Evolutionary conservation across 2,888 invertebrate genomes (phyloP).

Genomic region (Polydesmus complanatus): DNA sequence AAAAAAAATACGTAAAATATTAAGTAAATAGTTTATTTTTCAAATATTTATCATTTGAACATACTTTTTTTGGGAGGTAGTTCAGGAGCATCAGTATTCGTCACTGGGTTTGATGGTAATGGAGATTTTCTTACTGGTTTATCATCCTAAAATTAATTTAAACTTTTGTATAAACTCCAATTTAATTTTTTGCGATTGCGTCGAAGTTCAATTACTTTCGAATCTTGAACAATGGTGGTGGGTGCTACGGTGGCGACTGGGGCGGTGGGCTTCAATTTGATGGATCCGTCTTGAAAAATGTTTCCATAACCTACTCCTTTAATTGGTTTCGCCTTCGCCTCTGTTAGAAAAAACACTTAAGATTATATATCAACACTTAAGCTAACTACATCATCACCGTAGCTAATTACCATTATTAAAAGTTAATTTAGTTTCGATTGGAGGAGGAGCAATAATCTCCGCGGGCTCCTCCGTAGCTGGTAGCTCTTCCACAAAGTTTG

Average conservation of each 20-base stretch:
- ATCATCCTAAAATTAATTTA: background rate
- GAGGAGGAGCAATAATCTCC: background rate
- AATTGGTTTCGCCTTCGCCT: slow-evolving; percentile 32
- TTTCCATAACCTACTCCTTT: slow-evolving; percentile 33
- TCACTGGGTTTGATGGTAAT: background rate
- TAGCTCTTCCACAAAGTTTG: slow-evolving; percentile 69
- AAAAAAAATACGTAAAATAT: slow-evolving; percentile 15
- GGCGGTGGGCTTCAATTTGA: slow-evolving; percentile 26
- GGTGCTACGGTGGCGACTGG: background rate
- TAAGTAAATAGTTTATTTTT: too few species aligned
- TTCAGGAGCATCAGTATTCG: slow-evolving; percentile 39
- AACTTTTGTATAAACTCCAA: background rate
- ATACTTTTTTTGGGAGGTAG: slow-evolving; percentile 65
- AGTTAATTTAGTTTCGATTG: too few species aligned
- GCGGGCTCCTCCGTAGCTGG: slow-evolving; percentile 16
- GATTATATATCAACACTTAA: background rate
- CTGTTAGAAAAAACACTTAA: slow-evolving; percentile 13
- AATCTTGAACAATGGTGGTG: background rate
- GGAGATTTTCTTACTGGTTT: background rate
- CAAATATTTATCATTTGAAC: too few species aligned
- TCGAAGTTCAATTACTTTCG: background rate
- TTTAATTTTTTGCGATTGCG: background rate
- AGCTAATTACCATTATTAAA: background rate
- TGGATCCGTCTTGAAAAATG: slow-evolving; percentile 31
- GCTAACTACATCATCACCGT: background rate